Conservation (phyloP, 2,888 invertebrate species). For the Hydropsyche betteni region DNA sequence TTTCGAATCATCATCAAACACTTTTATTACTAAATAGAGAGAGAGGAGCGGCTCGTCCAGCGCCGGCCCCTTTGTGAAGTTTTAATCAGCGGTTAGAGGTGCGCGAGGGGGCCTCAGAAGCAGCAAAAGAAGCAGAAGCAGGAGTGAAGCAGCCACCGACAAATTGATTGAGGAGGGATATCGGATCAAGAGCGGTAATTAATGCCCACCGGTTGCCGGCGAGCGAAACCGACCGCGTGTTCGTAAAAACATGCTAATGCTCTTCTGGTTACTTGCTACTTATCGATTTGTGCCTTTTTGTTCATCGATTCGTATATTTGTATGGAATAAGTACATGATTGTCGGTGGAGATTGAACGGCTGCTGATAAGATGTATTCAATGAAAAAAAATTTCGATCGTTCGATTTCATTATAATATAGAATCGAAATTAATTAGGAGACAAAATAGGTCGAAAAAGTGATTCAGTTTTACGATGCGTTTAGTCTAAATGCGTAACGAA, state of each 20-base stretch:
- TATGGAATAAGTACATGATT: not conserved
- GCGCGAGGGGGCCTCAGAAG: not conserved
- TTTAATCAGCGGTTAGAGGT: slow-evolving; percentile 41
- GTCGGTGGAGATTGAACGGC: too few species aligned
- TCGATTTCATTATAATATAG: too few species aligned
- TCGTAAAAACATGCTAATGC: slow-evolving; percentile 13
- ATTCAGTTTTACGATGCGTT: too few species aligned
- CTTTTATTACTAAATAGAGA: slow-evolving; percentile 42
- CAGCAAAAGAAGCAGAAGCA: not conserved
- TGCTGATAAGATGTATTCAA: too few species aligned
- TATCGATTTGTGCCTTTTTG: not conserved
- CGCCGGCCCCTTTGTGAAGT: slow-evolving; percentile 39
- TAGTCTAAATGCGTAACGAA: too few species aligned
- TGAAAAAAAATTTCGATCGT: too few species aligned
- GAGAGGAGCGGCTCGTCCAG: not conserved
- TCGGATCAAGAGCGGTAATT: slow-evolving; percentile 38
- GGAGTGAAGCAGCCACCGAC: slow-evolving; percentile 40
- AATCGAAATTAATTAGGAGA: too few species aligned
- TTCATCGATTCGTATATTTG: slow-evolving; percentile 1
- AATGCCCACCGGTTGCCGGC: slow-evolving; percentile 27
- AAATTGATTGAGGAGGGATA: slow-evolving; percentile 45
- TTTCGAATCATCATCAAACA: slow-evolving; percentile 41
- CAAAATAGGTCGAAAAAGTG: too few species aligned
- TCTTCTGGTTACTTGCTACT: not conserved
- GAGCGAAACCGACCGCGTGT: slow-evolving; percentile 2